Conservation (phyloP, 2,888 invertebrate genomes). For the Plagodis pulveraria region DNA sequence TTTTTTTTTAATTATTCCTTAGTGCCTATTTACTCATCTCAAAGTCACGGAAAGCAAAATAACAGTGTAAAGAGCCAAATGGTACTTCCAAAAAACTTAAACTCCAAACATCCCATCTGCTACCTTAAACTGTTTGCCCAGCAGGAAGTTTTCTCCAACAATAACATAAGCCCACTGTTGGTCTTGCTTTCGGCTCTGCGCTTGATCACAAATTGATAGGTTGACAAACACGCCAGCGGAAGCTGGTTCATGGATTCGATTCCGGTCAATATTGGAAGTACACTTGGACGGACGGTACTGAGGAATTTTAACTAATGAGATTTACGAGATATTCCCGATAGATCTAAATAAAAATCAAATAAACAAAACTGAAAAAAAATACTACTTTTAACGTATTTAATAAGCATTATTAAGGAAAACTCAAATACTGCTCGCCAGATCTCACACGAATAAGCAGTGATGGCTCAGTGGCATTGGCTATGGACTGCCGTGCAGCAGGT, state of each 20-base stretch:
- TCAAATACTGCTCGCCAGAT: too few species aligned
- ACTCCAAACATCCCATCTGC: not conserved
- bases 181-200: slow-evolving; percentile 20
- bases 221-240: slow-evolving; percentile 16
- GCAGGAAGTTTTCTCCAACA: slow-evolving; percentile 18
- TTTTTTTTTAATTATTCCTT: too few species aligned
- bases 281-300: slow-evolving; percentile 7
- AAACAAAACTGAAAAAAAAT: too few species aligned
- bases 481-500: too few species aligned
- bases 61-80: too few species aligned
- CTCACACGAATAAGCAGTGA: too few species aligned
- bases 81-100: too few species aligned
- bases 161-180: slow-evolving; percentile 12
- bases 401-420: too few species aligned
- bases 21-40: not conserved
- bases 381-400: too few species aligned
- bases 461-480: too few species aligned
- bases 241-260: slow-evolving; percentile 12
- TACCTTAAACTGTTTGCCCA: slow-evolving; percentile 16
- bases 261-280: slow-evolving; percentile 22
- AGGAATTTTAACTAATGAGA: slow-evolving; percentile 15
- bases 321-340: not conserved
- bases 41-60: not conserved
- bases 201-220: slow-evolving; percentile 28
- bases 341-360: too few species aligned